These are phyloP conservation scores for Chironomus riparius DNA, from an alignment of 2,888 invertebrate genomes.

Conservation along the genomic window DNA sequence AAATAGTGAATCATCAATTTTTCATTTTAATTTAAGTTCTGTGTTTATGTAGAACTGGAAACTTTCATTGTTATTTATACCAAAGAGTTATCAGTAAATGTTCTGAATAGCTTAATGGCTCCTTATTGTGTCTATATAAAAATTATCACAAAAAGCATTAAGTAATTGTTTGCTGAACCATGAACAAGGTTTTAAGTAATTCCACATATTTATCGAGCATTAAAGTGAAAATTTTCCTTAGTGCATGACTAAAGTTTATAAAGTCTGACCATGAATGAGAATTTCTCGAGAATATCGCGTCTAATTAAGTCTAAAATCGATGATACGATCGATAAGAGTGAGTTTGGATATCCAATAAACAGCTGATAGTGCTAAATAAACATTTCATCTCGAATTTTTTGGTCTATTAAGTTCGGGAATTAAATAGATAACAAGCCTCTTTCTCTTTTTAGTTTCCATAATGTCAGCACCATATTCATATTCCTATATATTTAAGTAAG, in stretches of 20 bases:
- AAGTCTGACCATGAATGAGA: constrained; percentile 6
- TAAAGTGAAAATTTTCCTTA: too few species aligned
- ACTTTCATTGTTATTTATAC: neutral
- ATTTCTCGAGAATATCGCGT: neutral
- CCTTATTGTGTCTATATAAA: neutral
- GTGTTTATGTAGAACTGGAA: neutral
- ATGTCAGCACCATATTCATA: constrained; percentile 98
- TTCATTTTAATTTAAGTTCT: neutral
- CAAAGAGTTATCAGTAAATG: neutral
- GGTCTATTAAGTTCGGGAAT: neutral
- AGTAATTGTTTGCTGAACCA: neutral
- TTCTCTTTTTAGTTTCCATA: constrained; percentile 40
- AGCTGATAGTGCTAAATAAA: neutral
- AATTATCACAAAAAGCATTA: neutral
- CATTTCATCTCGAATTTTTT: neutral
- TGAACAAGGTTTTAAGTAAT: neutral
- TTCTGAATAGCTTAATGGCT: neutral
- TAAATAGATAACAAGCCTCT: neutral
- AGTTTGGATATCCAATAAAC: neutral
- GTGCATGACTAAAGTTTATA: too few species aligned
- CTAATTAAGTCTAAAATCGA: neutral
- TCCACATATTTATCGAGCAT: neutral
- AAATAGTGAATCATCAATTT: neutral
- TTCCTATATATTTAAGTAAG: constrained; percentile 98
- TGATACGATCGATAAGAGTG: constrained; percentile 19